phyloP scores from a whole-genome alignment of 2,797 vertebrate species.

The Propithecus perrieri region DNA sequence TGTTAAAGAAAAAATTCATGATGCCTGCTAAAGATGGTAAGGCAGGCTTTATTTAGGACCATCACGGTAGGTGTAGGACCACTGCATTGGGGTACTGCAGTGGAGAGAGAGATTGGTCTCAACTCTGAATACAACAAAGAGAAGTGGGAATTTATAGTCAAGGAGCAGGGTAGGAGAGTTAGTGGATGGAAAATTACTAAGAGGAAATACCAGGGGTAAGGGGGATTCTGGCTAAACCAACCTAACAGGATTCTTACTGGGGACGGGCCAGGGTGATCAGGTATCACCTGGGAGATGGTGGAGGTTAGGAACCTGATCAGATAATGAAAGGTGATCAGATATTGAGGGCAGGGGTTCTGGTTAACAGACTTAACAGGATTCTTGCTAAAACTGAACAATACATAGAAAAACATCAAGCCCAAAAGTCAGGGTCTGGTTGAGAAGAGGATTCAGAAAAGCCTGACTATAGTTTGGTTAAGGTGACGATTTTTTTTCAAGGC shows the following conservation, averaged over 20 bases:
- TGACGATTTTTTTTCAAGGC: background rate
- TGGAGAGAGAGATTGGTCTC: background rate
- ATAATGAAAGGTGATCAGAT: background rate
- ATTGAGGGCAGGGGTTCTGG: background rate
- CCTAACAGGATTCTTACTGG: background rate
- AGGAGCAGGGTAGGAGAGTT: background rate
- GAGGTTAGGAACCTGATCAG: background rate
- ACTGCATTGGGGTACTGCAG: background rate
- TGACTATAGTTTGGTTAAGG: background rate
- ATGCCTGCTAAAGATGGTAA: background rate
- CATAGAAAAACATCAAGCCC: background rate
- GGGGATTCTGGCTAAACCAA: background rate
- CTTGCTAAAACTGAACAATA: background rate
- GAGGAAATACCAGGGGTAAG: background rate
- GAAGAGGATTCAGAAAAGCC: background rate
- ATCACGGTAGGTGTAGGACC: no score
- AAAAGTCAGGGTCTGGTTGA: background rate
- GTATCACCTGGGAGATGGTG: background rate
- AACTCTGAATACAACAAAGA: background rate
- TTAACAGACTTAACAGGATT: background rate
- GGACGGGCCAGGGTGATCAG: background rate
- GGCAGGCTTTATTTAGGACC: background rate
- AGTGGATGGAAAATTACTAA: background rate
- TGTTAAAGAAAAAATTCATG: background rate
- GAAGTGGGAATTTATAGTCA: background rate